Conservation (phyloP, 2,113 vertebrate genomes). For the Cygnus buccinator region DNA sequence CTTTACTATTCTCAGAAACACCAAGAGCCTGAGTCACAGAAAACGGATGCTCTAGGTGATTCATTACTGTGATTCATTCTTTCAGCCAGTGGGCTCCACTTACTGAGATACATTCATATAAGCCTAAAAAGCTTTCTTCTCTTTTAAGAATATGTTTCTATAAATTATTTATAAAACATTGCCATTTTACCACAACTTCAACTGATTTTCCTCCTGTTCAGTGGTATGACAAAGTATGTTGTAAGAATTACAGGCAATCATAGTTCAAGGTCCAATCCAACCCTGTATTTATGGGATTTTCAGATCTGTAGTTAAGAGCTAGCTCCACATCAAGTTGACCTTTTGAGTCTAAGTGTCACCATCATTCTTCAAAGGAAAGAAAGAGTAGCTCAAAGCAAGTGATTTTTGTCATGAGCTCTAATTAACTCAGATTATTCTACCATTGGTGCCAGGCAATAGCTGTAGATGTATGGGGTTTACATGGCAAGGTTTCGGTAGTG, state of each 20-base stretch:
- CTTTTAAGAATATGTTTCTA: neutral
- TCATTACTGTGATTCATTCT: neutral
- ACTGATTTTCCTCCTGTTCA: neutral
- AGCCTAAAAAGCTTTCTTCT: neutral
- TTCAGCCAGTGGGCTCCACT: neutral
- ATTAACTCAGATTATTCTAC: neutral
- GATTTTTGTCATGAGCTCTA: constrained; percentile 13
- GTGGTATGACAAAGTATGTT: neutral
- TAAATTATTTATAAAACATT: constrained; percentile 2
- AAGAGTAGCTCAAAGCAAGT: constrained; percentile 35
- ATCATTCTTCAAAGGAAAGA: constrained; percentile 22
- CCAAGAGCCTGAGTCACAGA: neutral
- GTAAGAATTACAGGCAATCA: neutral
- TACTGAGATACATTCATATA: neutral
- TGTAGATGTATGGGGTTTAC: no score
- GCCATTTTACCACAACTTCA: neutral
- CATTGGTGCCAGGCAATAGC: neutral
- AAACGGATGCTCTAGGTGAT: neutral
- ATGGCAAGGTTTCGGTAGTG: no score
- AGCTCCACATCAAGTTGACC: constrained; percentile 9
- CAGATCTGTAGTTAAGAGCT: constrained; percentile 1
- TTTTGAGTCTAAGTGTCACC: constrained; percentile 22
- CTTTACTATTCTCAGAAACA: neutral
- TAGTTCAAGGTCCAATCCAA: constrained; percentile 8
- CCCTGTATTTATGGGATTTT: neutral